Evolutionary conservation across 2,113 vertebrate species (phyloP).

Genomic region (Cephalopterus ornatus): DNA sequence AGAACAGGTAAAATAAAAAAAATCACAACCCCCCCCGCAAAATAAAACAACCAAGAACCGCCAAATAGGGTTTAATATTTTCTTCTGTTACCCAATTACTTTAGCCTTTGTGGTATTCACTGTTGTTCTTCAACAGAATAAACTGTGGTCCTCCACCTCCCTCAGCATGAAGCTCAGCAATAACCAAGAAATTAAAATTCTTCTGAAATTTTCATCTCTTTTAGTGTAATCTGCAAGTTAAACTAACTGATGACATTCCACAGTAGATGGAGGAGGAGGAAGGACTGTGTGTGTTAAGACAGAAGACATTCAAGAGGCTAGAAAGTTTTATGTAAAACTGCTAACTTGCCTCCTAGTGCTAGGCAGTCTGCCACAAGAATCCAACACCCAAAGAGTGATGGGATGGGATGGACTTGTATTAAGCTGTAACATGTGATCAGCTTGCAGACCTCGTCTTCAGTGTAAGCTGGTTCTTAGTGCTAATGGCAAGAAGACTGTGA

Average conservation of each 20-base stretch:
- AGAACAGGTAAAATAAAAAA: background rate
- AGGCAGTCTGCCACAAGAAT: background rate
- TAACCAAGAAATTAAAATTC: background rate
- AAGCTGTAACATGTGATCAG: background rate
- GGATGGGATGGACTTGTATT: background rate
- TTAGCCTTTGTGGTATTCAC: background rate
- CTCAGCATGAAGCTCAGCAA: background rate
- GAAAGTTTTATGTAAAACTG: background rate
- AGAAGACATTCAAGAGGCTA: background rate
- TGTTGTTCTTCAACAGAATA: background rate
- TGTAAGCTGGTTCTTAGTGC: background rate
- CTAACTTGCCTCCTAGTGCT: background rate
- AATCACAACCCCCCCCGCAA: background rate
- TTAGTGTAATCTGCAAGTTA: background rate
- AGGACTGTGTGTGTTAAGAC: background rate
- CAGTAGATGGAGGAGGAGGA: background rate
- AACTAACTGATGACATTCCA: background rate
- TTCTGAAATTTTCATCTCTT: background rate
- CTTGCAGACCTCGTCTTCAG: background rate
- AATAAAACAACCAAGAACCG: background rate
- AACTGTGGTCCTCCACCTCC: background rate
- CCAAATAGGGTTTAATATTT: background rate
- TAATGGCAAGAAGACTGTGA: background rate
- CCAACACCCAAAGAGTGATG: accelerated
- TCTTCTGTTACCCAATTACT: background rate